These are phyloP conservation scores for Heliconius erato DNA, from an alignment of 2,888 invertebrate genomes.

Conservation along the genomic window DNA sequence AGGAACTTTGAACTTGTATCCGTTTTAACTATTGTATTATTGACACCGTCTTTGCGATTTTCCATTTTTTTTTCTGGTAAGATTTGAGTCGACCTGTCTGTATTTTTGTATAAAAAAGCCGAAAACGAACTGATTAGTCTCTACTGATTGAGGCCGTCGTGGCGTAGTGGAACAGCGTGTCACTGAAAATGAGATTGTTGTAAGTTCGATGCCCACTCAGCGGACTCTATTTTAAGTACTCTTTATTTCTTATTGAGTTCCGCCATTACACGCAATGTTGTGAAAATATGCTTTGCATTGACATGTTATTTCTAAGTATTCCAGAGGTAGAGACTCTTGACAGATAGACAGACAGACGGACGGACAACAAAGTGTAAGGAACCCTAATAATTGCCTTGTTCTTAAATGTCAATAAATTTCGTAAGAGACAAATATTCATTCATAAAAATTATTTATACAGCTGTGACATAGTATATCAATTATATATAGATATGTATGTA, in stretches of 20 bases:
- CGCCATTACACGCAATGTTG: background rate
- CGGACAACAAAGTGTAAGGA: too few species aligned
- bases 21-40: too few species aligned
- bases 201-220: background rate
- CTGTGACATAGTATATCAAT: conserved; percentile 1
- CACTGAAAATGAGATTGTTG: background rate
- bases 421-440: background rate
- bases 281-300: too few species aligned
- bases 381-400: background rate
- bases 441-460: background rate
- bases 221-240: background rate
- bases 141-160: background rate
- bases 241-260: background rate
- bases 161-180: background rate
- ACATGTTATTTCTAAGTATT: too few species aligned
- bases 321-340: too few species aligned
- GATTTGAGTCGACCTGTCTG: too few species aligned
- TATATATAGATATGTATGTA: background rate
- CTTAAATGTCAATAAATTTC: background rate
- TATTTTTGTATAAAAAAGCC: background rate
- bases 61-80: too few species aligned
- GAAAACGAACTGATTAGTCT: background rate
- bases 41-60: too few species aligned
- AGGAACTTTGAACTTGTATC: conserved; percentile 37
- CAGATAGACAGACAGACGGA: too few species aligned